Conservation (phyloP, 2,113 vertebrate genomes). For the Dascyllus trimaculatus region DNA sequence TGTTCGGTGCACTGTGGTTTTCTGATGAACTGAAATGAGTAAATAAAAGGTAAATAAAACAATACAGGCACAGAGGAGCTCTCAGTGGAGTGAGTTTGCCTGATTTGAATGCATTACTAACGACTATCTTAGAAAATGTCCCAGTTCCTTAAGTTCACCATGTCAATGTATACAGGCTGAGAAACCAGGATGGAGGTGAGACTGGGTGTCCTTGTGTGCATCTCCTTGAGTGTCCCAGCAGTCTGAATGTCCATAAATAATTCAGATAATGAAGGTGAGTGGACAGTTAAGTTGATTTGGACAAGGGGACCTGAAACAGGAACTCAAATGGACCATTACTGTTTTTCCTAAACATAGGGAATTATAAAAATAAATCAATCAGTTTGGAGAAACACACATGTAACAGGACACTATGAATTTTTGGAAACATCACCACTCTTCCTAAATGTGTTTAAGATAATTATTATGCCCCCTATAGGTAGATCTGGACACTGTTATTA, state of each 20-base stretch:
- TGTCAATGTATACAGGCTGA: background rate
- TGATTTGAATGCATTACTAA: background rate
- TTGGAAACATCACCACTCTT: background rate
- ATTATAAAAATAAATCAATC: background rate
- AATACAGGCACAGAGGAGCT: conserved; percentile 7
- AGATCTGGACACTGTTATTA: background rate
- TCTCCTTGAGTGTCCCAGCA: conserved; percentile 29
- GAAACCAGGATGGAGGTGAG: background rate
- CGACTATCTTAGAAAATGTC: background rate
- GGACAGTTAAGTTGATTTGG: conserved; percentile 44
- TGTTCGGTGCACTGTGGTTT: background rate
- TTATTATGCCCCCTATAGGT: background rate
- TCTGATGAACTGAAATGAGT: background rate
- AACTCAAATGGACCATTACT: conserved; percentile 10
- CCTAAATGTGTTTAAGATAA: background rate
- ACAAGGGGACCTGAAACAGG: background rate
- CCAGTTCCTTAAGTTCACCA: background rate
- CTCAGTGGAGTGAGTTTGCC: background rate
- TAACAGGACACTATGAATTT: background rate
- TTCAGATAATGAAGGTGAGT: conserved; percentile 55
- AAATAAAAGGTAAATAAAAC: background rate
- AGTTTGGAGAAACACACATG: background rate
- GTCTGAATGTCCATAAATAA: conserved; percentile 61
- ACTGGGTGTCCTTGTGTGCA: conserved; percentile 30
- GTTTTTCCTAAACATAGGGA: background rate